Base-by-base conservation (phyloP, 2,113 vertebrate genomes). In the Gymnogyps californianus region DNA sequence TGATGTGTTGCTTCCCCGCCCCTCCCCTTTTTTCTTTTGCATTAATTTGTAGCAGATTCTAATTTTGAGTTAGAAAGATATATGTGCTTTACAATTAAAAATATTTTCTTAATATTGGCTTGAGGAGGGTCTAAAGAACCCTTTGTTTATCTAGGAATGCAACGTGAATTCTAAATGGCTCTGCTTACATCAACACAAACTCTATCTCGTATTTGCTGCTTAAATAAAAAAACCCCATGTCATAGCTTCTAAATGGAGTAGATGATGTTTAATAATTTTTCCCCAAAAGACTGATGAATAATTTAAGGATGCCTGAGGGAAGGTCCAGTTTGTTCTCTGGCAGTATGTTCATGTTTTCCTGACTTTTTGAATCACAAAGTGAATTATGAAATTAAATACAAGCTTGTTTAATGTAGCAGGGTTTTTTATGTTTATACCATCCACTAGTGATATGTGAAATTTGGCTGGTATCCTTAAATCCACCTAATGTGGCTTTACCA, bases 281-380 rank as follows among this genome's bases (percentile, higher is more conserved):
- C 10, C 34, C 44, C 5, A 82, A 94, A 93, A 86, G 40, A n/a
- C 25, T 83, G 29, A 74, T 96, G 26, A 94, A 97, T 93, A 80
- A 96, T 92, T 94, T 84, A 95, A 83, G 24, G 24, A 20, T 80
- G 70, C 80, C 81, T 89, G 32, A 81, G 31, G 66, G 70, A 95
- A 93, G 54, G 77, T 87, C 54, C 44, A 85, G 12, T 92, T 87
- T 89, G 36, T 38, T 80, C 40, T 89, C 51, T 70, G 15, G 14
- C 13, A 90, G 51, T 87, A 94, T 90, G 9, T 70, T 94, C 29
- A 29, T 64, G 22, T 91, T 90, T 87, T 89, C 18, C 19, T 90
- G 52, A 79, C 14, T 95, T 75, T 83, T 65, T 94, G 57, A 93
- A 91, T 87, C 76, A 78, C 8, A 38, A 71, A 86, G 16, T 87